Evolutionary conservation across 2,797 vertebrate species (phyloP).

Genomic region (Ambastaia sidthimunki): DNA sequence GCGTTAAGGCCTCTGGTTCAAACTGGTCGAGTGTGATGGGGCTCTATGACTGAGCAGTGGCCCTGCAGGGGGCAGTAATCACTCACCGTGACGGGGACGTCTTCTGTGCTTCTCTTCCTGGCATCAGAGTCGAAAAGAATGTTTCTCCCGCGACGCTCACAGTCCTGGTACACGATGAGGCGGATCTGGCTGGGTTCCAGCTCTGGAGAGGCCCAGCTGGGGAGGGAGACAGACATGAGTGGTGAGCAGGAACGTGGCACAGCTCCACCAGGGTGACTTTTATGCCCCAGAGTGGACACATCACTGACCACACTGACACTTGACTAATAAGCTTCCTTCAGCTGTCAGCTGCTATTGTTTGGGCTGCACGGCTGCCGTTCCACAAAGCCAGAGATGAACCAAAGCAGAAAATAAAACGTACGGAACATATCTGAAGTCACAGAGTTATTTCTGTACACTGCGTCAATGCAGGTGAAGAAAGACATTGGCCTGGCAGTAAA

Average conservation of each 20-base stretch:
- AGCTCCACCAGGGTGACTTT: background rate
- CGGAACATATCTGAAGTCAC: constrained; percentile 48
- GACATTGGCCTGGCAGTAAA: constrained; percentile 1
- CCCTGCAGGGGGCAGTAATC: background rate
- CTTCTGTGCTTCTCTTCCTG: constrained; percentile 89
- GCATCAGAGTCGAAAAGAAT: constrained; percentile 95
- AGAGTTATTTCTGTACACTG: constrained; percentile 49
- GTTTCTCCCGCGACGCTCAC: constrained; percentile 94
- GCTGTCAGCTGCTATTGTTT: constrained; percentile 36
- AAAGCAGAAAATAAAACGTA: background rate
- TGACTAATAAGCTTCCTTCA: constrained; percentile 55
- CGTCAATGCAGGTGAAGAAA: constrained; percentile 44
- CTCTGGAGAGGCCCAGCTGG: constrained; percentile 93
- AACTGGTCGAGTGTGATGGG: constrained; percentile 62
- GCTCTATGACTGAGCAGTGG: background rate
- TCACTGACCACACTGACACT: constrained; percentile 3
- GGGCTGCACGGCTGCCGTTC: constrained; percentile 51
- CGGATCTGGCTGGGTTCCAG: constrained; percentile 95
- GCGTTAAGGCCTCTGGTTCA: constrained; percentile 72
- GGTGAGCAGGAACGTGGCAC: background rate
- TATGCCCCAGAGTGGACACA: background rate
- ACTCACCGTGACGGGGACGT: constrained; percentile 88
- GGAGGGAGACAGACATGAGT: constrained; percentile 3
- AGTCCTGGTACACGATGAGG: constrained; percentile 97
- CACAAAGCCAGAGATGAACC: too few relatives aligned